Evolutionary conservation across 2,888 invertebrate species (phyloP).

Genomic region (Torymus tubicola): DNA sequence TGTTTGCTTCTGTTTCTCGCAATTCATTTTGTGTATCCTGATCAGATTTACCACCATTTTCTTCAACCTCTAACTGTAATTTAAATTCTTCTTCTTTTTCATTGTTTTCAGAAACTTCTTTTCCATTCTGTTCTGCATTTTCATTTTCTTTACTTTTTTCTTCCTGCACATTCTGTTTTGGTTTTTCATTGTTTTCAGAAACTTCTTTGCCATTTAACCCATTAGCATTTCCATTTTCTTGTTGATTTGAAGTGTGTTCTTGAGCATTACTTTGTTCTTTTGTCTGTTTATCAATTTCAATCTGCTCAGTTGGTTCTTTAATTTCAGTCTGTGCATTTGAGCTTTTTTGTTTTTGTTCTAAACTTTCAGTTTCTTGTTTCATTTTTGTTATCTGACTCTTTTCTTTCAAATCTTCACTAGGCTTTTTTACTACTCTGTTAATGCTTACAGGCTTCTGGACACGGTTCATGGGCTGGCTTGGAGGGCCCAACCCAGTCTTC

Average conservation of each 20-base stretch:
- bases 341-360: constrained; percentile 45
- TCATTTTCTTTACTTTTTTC: constrained; percentile 55
- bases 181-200: too few species aligned
- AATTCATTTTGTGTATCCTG: constrained; percentile 49
- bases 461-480: constrained; percentile 55
- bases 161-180: constrained; percentile 47
- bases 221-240: constrained; percentile 51
- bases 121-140: constrained; percentile 44
- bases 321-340: constrained; percentile 35
- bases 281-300: constrained; percentile 47
- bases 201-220: constrained; percentile 30
- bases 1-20: constrained; percentile 31
- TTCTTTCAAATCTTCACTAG: constrained; percentile 41
- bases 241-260: constrained; percentile 39
- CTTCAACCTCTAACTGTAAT: constrained; percentile 59
- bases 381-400: constrained; percentile 58
- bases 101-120: constrained; percentile 30
- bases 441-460: constrained; percentile 33
- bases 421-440: constrained; percentile 60
- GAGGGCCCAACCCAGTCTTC: constrained; percentile 53
- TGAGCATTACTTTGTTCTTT: constrained; percentile 16
- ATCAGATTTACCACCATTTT: constrained; percentile 40
- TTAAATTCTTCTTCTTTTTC: constrained; percentile 59
- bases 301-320: constrained; percentile 41
- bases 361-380: constrained; percentile 57